Base-by-base conservation (phyloP, 2,888 invertebrate species). In the Yponomeuta cagnagella region DNA sequence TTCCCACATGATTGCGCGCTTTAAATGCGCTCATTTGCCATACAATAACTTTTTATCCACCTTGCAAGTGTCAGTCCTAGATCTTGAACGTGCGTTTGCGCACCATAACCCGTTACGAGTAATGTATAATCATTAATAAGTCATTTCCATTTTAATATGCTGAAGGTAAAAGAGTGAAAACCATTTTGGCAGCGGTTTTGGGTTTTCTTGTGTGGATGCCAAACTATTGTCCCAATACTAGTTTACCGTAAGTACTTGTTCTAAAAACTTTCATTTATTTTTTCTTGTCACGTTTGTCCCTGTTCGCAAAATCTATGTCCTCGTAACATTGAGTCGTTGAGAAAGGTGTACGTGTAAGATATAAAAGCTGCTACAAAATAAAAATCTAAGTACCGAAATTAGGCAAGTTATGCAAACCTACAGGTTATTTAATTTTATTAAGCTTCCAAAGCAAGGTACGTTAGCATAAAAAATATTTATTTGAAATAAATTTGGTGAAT, bases 211-310 rank as follows among this genome's bases (percentile, higher is more conserved):
- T 33, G 12, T 30, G 65, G 33, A 31, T 65, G 30, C 65, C 65
- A 33, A 65, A 31, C 12, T 65, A 30, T 65, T 65, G 65, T 65
- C 33, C 12, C 15, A 63, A n/a, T 63, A 10, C 5, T 0, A 4
- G 33, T 33, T 33, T 33, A 33, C 33, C 33, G 33, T 23, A 64
- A 58, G 15, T 52, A 12, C 52, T 52, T 79, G 74, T 74, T 74
- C 74, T 74, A 75, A 78, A 77, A 77, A 74, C 77, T 73, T 74
- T 77, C 76, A 74, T 79, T 75, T 58, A 5, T 70, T 74, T 75
- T 77, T 76, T 74, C 79, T 73, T 71, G 74, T 75, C 80, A 80
- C 80, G 81, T 76, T 6, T 52, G 68, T 30, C 30, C 58, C 48
- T 48, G 30, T 68, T 37, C 6, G 31, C 52, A 48, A 68, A 48